Base-by-base conservation (phyloP, 2,113 vertebrate genomes). In the Mola mola region DNA sequence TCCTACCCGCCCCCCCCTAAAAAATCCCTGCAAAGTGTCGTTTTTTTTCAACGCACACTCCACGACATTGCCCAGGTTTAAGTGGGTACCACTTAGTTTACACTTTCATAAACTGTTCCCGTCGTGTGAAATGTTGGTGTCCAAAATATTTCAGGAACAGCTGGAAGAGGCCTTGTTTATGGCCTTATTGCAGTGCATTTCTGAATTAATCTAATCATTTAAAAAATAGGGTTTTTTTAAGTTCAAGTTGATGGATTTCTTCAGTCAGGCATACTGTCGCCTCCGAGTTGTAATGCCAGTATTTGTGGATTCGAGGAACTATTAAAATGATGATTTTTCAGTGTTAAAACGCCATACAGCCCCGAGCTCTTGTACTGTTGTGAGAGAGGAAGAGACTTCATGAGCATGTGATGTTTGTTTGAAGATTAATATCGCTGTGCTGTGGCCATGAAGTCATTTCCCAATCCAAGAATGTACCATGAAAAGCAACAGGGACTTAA, bases 361-460 rank as follows among this genome's bases (percentile, higher is more conserved):
- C 64, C 25, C 5, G 29, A 79, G 72, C 78, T 37, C 57, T 47
- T 63, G 62, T 16, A 11, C 21, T 46, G 36, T 6, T 12, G 48
- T 24, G 25, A 25, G 34, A 49, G 40, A 72, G 63, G 20, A 20
- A 46, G 67, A 49, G 41, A 66, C 55, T 66, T 67, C 34, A 26
- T 34, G 26, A 83, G 42, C 70, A 75, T 72, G 80, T 79, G 77
- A 82, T 75, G 69, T 87, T 78, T 82, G 52, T 82, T 62, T 73
- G 33, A 47, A 58, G 52, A 55, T 48, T 60, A 58, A 13, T 46
- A 51, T 78, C 8, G 2, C 28, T n/a, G n/a, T 48, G 40, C 59
- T 58, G 42, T 43, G 36, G 21, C 72, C 29, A 42, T 34, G 1
- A 43, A 64, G 42, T 72, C 31, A 65, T 67, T n/a, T 66, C 63